Evolutionary conservation across 2,797 vertebrate species (phyloP).

Genomic region (Siniperca undulata): DNA sequence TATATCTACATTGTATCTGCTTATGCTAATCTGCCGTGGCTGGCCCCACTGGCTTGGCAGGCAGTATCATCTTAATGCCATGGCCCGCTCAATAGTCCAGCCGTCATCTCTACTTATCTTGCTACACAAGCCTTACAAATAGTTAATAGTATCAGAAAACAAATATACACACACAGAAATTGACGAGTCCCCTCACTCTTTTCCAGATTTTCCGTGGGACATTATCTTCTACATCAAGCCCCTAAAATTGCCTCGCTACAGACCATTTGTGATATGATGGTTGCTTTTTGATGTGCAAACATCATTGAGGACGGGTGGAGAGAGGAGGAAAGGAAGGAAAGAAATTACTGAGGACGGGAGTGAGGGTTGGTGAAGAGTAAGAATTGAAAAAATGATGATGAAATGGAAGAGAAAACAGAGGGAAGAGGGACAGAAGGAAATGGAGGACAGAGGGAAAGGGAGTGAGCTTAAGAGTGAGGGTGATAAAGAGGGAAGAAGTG

Average conservation of each 20-base stretch:
- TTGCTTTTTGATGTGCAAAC: constrained; percentile 39
- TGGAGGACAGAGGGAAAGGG: not conserved
- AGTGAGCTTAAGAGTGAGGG: constrained; percentile 4
- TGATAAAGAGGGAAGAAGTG: too few species aligned
- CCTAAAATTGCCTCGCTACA: constrained; percentile 1
- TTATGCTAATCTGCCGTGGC: not conserved
- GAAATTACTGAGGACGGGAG: constrained; percentile 20
- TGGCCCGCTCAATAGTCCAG: not conserved
- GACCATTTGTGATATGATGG: constrained; percentile 1
- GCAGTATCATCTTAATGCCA: not conserved
- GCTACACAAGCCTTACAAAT: not conserved
- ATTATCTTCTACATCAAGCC: constrained; percentile 21
- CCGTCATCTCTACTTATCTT: not conserved
- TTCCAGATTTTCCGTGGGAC: constrained; percentile 20
- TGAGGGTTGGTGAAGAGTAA: not conserved
- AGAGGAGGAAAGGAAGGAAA: constrained; percentile 4
- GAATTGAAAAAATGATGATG: constrained; percentile 33
- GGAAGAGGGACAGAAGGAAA: not conserved
- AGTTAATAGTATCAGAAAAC: not conserved
- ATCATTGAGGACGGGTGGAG: constrained; percentile 15
- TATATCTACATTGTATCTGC: not conserved
- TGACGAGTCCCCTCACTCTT: not conserved
- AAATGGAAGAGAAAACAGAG: constrained; percentile 49
- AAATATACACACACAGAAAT: not conserved
- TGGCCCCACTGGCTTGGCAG: not conserved